Conservation (phyloP, 2,113 vertebrate species). For the Typhlomys cinereus region DNA sequence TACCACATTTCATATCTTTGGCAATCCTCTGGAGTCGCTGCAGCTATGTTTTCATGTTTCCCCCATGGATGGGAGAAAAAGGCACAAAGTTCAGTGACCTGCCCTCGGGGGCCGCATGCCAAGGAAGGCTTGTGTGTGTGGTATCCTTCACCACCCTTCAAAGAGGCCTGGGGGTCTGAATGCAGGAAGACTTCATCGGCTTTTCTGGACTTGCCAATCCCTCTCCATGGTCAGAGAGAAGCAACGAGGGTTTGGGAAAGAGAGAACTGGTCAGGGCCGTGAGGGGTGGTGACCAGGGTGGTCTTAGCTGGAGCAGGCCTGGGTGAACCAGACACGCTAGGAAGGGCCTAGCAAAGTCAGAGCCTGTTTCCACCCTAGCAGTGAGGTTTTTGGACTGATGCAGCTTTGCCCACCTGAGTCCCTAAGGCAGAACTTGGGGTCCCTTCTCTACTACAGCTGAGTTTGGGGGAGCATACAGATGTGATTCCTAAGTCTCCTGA, state of each 20-base stretch:
- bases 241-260: background rate
- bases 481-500: background rate
- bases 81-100: background rate
- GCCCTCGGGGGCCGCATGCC: fast-evolving
- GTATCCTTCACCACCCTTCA: background rate
- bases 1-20: background rate
- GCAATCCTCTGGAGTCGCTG: no score
- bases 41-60: background rate
- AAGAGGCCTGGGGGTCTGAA: background rate
- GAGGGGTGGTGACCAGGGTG: background rate
- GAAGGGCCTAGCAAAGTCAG: background rate
- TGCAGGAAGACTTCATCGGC: background rate
- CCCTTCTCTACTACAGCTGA: background rate
- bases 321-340: fast-evolving
- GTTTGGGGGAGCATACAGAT: fast-evolving
- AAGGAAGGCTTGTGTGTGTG: background rate
- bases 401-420: background rate
- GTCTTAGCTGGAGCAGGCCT: background rate
- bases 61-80: background rate
- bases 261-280: background rate
- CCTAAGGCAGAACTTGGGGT: background rate
- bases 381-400: background rate
- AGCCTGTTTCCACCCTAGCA: background rate
- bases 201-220: background rate
- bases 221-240: background rate